Conservation (phyloP, 2,113 vertebrate species). For the Corythornis cristatus region DNA sequence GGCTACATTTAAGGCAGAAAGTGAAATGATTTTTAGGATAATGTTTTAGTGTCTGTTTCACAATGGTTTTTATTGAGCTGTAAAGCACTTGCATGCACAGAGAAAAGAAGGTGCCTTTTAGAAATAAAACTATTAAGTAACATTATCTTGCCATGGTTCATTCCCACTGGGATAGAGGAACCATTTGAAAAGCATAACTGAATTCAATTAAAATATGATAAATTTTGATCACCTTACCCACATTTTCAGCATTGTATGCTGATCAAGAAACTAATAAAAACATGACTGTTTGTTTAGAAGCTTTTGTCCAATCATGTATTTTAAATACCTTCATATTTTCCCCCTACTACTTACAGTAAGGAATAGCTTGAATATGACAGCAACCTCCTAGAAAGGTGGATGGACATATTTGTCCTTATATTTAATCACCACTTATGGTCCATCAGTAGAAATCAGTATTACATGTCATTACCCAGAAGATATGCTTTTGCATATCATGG, state of each 20-base stretch:
- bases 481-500: background rate
- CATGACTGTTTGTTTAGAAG: background rate
- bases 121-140: conserved; percentile 66
- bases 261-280: conserved; percentile 21
- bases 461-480: background rate
- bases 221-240: conserved; percentile 3
- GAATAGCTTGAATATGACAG: background rate
- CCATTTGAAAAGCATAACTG: conserved; percentile 38
- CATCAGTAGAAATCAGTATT: background rate
- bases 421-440: background rate
- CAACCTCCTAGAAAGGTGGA: background rate
- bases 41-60: conserved; percentile 48
- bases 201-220: conserved; percentile 47
- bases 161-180: conserved; percentile 39
- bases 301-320: background rate
- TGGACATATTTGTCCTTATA: background rate
- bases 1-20: conserved; percentile 31
- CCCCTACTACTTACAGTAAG: background rate
- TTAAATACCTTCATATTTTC: background rate
- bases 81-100: conserved; percentile 38
- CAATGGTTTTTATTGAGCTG: conserved; percentile 61
- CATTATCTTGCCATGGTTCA: conserved; percentile 54
- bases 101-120: conserved; percentile 50
- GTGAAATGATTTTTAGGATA: conserved; percentile 47
- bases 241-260: background rate